Evolutionary conservation across 2,888 invertebrate species (phyloP).

Genomic region (Adineta ricciae): DNA sequence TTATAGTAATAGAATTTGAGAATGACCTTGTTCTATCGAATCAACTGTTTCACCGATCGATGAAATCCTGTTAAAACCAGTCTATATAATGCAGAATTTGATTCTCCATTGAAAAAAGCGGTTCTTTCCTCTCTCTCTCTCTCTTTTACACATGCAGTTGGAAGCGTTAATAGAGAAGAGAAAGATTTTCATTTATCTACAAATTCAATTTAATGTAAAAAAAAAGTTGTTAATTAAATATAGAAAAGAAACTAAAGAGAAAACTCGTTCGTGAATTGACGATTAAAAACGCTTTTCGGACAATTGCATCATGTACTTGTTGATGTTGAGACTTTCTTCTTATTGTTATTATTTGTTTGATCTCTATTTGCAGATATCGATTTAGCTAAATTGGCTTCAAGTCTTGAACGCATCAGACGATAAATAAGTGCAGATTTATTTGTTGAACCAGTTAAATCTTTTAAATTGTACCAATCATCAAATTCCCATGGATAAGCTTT

Average conservation of each 20-base stretch:
- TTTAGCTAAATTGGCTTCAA: slow-evolving; percentile 18
- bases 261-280: background rate
- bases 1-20: no score
- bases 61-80: no score
- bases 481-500: background rate
- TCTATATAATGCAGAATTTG: no score
- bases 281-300: background rate
- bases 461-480: background rate
- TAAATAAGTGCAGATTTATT: slow-evolving; percentile 18
- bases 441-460: background rate
- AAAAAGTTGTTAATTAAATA: background rate
- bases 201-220: no score
- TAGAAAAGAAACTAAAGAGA: background rate
- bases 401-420: slow-evolving; percentile 14
- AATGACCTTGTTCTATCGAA: no score
- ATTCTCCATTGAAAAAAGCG: no score
- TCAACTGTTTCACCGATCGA: no score
- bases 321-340: background rate
- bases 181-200: no score
- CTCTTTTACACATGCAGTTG: no score
- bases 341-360: background rate
- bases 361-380: background rate
- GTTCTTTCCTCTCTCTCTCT: no score
- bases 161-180: no score
- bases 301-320: background rate